These are phyloP conservation scores for Altica lythri DNA, from an alignment of 2,888 invertebrate species.

Conservation along the genomic window DNA sequence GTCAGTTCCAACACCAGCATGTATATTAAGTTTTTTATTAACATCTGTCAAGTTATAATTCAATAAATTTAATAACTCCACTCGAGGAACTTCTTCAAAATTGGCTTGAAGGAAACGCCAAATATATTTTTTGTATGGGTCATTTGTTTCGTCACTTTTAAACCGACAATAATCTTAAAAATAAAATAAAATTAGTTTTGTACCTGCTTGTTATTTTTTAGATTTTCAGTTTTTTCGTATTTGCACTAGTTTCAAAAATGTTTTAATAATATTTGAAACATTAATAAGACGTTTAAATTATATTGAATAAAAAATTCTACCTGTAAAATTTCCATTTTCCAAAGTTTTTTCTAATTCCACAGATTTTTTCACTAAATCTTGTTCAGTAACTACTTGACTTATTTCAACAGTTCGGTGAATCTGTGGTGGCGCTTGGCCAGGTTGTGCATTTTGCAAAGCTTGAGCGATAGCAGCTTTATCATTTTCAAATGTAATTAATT, in stretches of 20 bases:
- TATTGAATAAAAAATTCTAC: slow-evolving; percentile 36
- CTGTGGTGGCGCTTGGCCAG: slow-evolving; percentile 45
- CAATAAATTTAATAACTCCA: slow-evolving; percentile 73
- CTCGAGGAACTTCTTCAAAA: slow-evolving; percentile 75
- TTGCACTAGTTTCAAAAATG: neutral
- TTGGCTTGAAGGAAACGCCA: slow-evolving; percentile 91
- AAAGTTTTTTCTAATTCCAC: slow-evolving; percentile 78
- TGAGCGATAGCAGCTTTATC: slow-evolving; percentile 53
- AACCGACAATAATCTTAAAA: slow-evolving; percentile 74
- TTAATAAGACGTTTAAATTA: neutral
- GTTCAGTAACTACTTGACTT: slow-evolving; percentile 84
- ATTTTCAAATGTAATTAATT: slow-evolving; percentile 79
- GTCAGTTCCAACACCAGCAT: slow-evolving; percentile 47
- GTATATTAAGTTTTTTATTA: slow-evolving; percentile 64
- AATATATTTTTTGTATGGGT: slow-evolving; percentile 74
- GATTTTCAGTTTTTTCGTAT: neutral
- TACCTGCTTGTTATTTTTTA: neutral
- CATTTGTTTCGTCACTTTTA: slow-evolving; percentile 67
- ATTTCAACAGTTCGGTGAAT: slow-evolving; percentile 59
- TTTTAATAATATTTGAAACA: neutral
- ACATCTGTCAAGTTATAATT: slow-evolving; percentile 72
- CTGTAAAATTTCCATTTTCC: slow-evolving; percentile 63
- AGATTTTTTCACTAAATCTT: slow-evolving; percentile 76
- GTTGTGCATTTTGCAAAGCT: slow-evolving; percentile 56
- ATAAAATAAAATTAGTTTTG: neutral